Conservation (phyloP, 2,113 vertebrate genomes). For the Tupaia tana region DNA sequence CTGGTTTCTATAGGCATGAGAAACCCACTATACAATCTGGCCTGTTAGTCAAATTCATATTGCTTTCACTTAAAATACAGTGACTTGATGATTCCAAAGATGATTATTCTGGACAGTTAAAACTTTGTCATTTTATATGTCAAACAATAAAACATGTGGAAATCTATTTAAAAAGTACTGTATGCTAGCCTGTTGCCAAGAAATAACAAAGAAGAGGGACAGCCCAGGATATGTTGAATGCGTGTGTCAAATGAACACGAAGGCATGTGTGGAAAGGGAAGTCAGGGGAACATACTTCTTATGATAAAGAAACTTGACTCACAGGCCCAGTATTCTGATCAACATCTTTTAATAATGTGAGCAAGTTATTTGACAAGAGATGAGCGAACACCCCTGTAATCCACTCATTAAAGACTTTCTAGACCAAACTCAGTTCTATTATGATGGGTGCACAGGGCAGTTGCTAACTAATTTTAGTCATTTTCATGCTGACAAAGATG, state of each 20-base stretch:
- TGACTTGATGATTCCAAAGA: neutral
- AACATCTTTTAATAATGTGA: neutral
- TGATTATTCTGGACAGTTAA: neutral
- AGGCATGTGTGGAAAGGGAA: neutral
- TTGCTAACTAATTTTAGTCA: slow-evolving; percentile 38
- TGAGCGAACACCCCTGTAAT: neutral
- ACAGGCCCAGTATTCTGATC: neutral
- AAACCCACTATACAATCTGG: neutral
- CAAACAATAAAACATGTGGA: neutral
- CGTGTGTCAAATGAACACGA: neutral
- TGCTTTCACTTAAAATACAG: neutral
- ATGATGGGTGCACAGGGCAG: neutral
- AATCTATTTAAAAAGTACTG: neutral
- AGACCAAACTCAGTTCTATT: slow-evolving; percentile 19
- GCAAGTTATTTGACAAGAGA: neutral
- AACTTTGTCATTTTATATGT: neutral
- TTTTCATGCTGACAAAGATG: slow-evolving; percentile 23
- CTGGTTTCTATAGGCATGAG: neutral
- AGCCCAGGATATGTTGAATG: neutral
- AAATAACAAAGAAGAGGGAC: neutral
- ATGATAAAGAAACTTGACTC: neutral
- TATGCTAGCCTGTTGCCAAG: neutral
- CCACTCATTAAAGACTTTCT: slow-evolving; percentile 44
- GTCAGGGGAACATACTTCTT: neutral
- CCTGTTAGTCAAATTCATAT: neutral